phyloP scores from a whole-genome alignment of 2,113 vertebrate species.

The Trematomus loennbergii region DNA sequence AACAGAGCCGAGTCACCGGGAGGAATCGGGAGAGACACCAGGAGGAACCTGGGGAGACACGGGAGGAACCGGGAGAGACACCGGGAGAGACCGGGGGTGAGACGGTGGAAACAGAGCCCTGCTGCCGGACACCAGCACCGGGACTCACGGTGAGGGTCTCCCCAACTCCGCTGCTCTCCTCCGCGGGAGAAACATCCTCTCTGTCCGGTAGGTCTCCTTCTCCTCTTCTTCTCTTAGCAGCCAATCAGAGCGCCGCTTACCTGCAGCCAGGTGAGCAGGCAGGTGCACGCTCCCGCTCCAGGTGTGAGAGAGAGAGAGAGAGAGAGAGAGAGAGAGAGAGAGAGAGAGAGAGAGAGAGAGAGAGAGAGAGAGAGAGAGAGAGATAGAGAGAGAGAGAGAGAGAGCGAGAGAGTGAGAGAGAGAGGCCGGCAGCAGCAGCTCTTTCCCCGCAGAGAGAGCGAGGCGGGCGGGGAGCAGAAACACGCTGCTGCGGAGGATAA shows the following conservation, averaged over 20 bases:
- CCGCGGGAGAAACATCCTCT: background rate
- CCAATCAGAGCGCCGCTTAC: slow-evolving; percentile 64
- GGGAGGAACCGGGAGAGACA: too few species aligned
- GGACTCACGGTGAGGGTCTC: too few species aligned
- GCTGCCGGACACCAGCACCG: too few species aligned
- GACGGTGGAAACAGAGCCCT: background rate
- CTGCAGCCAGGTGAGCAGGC: slow-evolving; percentile 64
- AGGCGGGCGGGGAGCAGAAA: too few species aligned
- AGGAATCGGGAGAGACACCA: background rate
- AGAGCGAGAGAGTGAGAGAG: too few species aligned
- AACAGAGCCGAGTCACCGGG: background rate
- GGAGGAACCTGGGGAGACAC: too few species aligned
- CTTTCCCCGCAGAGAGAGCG: too few species aligned
- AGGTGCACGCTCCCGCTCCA: slow-evolving; percentile 37
- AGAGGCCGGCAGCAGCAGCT: too few species aligned
- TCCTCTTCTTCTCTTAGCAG: slow-evolving; percentile 1
- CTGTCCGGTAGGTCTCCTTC: slow-evolving; percentile 19
- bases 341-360: too few species aligned
- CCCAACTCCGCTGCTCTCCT: too few species aligned
- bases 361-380: too few species aligned
- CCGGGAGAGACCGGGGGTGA: slow-evolving; percentile 1
- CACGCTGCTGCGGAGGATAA: too few species aligned
- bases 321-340: background rate
- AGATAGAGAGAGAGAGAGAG: background rate
- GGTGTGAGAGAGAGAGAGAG: slow-evolving; percentile 6